Evolutionary conservation across 2,888 invertebrate species (phyloP).

Genomic region (Drosophila mettleri): DNA sequence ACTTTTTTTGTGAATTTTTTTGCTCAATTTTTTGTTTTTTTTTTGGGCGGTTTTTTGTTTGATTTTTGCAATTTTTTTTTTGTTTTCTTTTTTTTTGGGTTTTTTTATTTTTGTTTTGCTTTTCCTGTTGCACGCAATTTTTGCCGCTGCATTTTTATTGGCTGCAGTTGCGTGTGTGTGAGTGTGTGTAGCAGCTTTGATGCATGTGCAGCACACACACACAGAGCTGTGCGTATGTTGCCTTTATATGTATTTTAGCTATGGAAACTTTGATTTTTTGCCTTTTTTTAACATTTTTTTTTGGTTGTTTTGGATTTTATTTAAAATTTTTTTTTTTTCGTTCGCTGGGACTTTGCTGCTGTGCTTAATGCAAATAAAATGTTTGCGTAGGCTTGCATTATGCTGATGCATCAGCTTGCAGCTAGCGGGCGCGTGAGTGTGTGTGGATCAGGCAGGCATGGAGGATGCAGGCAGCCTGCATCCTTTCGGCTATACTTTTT

Average conservation of each 20-base stretch:
- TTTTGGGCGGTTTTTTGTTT: slow-evolving; percentile 37
- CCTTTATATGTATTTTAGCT: slow-evolving; percentile 72
- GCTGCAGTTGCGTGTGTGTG: slow-evolving; percentile 76
- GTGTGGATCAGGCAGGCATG: slow-evolving; percentile 1
- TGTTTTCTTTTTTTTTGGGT: slow-evolving; percentile 47
- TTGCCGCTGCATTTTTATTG: slow-evolving; percentile 85
- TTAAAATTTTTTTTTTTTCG: background rate
- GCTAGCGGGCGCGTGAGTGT: background rate
- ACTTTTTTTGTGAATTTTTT: slow-evolving; percentile 54
- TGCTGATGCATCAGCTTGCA: slow-evolving; percentile 54
- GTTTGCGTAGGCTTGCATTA: slow-evolving; percentile 83
- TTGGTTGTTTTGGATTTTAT: slow-evolving; percentile 40
- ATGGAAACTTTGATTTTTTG: slow-evolving; percentile 50
- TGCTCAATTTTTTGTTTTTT: slow-evolving; percentile 38
- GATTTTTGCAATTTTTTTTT: slow-evolving; percentile 16
- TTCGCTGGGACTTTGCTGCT: slow-evolving; percentile 31
- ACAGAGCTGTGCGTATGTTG: slow-evolving; percentile 17
- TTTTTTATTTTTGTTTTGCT: slow-evolving; percentile 69
- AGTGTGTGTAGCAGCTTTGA: slow-evolving; percentile 44
- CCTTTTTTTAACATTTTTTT: slow-evolving; percentile 45
- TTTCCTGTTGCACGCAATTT: slow-evolving; percentile 80
- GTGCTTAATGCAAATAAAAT: slow-evolving; percentile 80
- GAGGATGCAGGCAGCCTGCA: slow-evolving; percentile 19
- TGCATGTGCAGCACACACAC: slow-evolving; percentile 24
- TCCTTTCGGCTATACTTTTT: slow-evolving; percentile 57